Conservation (phyloP, 2,113 vertebrate genomes). For the Mus spicilegus region DNA sequence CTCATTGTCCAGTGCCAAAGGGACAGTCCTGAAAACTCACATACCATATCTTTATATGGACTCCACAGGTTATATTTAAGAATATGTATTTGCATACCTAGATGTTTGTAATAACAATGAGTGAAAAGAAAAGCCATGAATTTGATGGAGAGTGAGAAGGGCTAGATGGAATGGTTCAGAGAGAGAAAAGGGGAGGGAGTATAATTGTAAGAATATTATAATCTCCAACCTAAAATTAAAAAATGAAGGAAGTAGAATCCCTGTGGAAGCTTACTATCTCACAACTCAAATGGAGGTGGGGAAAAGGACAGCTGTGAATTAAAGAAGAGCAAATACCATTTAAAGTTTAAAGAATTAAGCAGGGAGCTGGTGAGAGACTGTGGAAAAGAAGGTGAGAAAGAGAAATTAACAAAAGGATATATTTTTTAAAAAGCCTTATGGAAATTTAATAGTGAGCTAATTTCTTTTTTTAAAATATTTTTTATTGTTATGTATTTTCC, state of each 20-base stretch:
- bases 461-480: neutral
- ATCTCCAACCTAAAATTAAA: neutral
- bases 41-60: neutral
- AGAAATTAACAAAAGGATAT: neutral
- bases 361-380: neutral
- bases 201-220: neutral
- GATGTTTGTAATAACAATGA: neutral
- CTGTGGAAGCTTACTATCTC: neutral
- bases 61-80: neutral
- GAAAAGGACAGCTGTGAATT: neutral
- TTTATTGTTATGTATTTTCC: too few species aligned
- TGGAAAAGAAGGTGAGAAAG: too few species aligned
- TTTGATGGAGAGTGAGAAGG: neutral
- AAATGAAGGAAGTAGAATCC: neutral
- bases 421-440: neutral
- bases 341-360: neutral
- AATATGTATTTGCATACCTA: neutral
- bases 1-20: neutral
- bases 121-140: neutral
- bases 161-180: neutral
- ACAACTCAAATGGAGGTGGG: neutral
- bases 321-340: neutral
- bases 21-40: neutral
- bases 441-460: neutral
- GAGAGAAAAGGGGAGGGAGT: neutral